phyloP scores from a whole-genome alignment of 2,888 invertebrate species.

The Seira sanloemensis region DNA sequence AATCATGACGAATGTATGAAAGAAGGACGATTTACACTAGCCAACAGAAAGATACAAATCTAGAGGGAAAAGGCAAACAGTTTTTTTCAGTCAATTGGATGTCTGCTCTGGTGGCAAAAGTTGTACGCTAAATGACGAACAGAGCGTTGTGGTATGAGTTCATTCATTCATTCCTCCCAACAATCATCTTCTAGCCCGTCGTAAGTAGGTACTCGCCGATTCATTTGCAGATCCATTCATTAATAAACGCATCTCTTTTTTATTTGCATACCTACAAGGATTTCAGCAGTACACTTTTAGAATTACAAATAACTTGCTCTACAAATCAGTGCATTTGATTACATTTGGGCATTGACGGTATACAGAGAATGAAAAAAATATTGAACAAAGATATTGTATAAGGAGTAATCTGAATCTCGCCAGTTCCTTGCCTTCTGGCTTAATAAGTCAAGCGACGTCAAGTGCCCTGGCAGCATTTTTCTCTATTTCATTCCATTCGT shows the following conservation, averaged over 20 bases:
- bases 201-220: not conserved
- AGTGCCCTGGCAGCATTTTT: conserved; percentile 27
- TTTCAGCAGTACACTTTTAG: conserved; percentile 1
- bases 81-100: not conserved
- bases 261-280: not conserved
- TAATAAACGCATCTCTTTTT: not conserved
- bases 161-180: conserved; percentile 1
- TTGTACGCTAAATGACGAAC: not conserved
- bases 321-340: not conserved
- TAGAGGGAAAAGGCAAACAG: not conserved
- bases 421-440: conserved; percentile 41
- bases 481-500: conserved; percentile 8
- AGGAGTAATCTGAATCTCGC: not conserved
- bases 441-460: not conserved
- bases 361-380: not conserved
- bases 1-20: conserved; percentile 12
- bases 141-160: not conserved
- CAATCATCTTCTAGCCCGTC: not conserved
- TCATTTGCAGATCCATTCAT: not conserved
- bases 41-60: not conserved
- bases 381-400: not conserved
- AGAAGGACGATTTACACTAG: conserved; percentile 2
- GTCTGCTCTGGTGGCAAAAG: not conserved
- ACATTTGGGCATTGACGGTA: conserved; percentile 20
- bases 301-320: conserved; percentile 19